Evolutionary conservation across 1,140 invertebrate species (phyloP).

Genomic region (Zaprionus capensis): DNA sequence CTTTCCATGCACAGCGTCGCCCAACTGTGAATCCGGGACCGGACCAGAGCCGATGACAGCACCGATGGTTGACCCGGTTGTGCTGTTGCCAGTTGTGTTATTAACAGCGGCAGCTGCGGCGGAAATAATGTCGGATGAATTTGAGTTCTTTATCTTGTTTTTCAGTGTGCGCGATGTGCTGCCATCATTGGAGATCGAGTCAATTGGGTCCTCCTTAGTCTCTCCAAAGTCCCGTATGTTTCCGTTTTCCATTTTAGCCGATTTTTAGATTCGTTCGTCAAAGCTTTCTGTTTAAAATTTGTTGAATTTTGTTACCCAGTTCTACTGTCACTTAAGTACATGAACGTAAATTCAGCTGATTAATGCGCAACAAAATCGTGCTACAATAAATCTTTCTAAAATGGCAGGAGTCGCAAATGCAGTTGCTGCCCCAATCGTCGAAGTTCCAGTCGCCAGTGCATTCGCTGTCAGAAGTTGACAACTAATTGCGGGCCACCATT

Average conservation of each 20-base stretch:
- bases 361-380: constrained; percentile 11
- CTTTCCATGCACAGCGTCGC: neutral
- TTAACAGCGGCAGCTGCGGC: neutral
- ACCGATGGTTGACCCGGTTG: constrained; percentile 2
- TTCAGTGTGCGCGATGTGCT: constrained; percentile 16
- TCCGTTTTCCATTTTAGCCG: constrained; percentile 48
- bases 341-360: constrained; percentile 7
- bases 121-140: constrained; percentile 3
- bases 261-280: constrained; percentile 39
- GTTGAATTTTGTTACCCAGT: constrained; percentile 59
- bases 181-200: constrained; percentile 36
- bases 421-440: neutral
- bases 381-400: neutral
- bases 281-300: constrained; percentile 48
- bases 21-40: neutral
- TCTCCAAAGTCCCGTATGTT: constrained; percentile 40
- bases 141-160: constrained; percentile 20
- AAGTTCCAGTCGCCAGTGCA: neutral
- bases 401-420: neutral
- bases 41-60: neutral
- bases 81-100: neutral
- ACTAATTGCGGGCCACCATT: neutral
- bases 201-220: constrained; percentile 40
- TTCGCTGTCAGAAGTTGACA: neutral
- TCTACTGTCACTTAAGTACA: constrained; percentile 50